Base-by-base conservation (phyloP, 2,113 vertebrate genomes). In the Neogobius melanostomus region DNA sequence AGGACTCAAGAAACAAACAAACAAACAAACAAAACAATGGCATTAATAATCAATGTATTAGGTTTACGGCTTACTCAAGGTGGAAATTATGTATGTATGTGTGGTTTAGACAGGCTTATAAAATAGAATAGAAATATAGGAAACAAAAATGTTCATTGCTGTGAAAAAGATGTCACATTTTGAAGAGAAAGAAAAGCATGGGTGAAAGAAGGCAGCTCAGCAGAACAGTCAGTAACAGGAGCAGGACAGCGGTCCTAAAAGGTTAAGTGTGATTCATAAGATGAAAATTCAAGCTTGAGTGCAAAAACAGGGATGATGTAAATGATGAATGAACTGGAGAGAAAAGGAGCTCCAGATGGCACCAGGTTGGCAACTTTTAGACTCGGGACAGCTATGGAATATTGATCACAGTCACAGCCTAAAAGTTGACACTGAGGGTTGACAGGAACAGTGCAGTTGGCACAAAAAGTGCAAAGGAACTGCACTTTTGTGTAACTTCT, bases 221-320 rank as follows among this genome's bases (percentile, higher is more conserved):
- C 11, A 52, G 42, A 16, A 70, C 21, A 67, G n/a, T 28, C 63
- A 53, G 49, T 65, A 16, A 43, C 0, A 68, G 1, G 64, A 48
- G 66, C 11, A 63, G n/a, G 52, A 49, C 49, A 42, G 36, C 4
- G 7, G 57, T 3, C 45, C 72, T 64, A 53, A 59, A 69, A 83
- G 79, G 75, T 44, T 68, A 65, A 74, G 72, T 46, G 54, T 63
- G 43, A 42, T 60, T 60, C 36, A 42, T 7, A 73, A 72, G 74
- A 69, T 46, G 6, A 60, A 15, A 0, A 56, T 5, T 53, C 44
- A 68, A 53, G 8, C 8, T 7, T 2, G 50, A 64, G 69, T 7
- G n/a, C 46, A 57, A 44, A 63, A 28, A 42, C 48, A 71, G 61
- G 48, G 57, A 12, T 6, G 56, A 11, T 64, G 5, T 72, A 57